Base-by-base conservation (phyloP, 2,113 vertebrate genomes). In the Microtus ochrogaster region DNA sequence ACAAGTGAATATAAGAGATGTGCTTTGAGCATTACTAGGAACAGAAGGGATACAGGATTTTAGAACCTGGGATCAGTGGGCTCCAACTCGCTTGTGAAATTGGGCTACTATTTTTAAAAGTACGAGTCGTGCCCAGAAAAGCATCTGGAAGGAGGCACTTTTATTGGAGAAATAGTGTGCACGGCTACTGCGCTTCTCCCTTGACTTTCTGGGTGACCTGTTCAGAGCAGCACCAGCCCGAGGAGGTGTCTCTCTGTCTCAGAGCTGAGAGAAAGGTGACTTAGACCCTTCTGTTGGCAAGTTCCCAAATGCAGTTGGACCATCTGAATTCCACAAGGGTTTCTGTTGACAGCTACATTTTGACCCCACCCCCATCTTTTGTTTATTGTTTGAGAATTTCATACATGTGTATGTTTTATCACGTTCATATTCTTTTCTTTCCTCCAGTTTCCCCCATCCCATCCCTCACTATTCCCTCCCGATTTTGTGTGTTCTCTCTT, bases 91-190 rank as follows among this genome's bases (percentile, higher is more conserved):
- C 90, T 96, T 96, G 95, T 96, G 94, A 97, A 95, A 96, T 92
- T 89, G 87, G 95, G 76, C 95, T 97, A 92, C 96, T 98, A 97
- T 97, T 98, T 97, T 98, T 96, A 95, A 98, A 97, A 97, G 93
- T 93, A 89, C 70, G 94, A 95, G 70, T 96, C 92, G 70, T 97
- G 94, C 96, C 96, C 96, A 95, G 95, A 94, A 93, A 91, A 86
- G 70, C 95, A 77, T 96, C 82, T 96, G 58, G 87, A 96, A 96
- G 87, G 68, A 96, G 92, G 41, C 58, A 76, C 14, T 96, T 94
- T 81, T 84, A 89, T 92, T 95, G 94, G 88, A 97, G 95, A 95
- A 95, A 87, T 90, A 91, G 39, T 90, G 84, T 79, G 70, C 61
- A 73, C 81, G 16, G 5, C 77, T 85, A 86, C 90, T 92, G 44